These are phyloP conservation scores for Ophioderma brevispina DNA, from an alignment of 35 echinoderm and acorn worm species.

Conservation along the genomic window DNA sequence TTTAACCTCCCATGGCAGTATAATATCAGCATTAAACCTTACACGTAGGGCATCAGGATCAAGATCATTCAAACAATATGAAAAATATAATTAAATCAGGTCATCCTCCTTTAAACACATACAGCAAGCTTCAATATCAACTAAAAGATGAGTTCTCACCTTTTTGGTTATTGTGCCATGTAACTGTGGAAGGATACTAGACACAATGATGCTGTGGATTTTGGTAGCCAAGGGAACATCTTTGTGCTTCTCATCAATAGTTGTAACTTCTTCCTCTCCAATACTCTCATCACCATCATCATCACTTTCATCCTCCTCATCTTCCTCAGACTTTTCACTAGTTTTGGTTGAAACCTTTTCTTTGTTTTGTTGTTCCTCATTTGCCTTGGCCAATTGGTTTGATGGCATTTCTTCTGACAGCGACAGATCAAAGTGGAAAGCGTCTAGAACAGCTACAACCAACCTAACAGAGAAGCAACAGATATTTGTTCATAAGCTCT, in stretches of 20 bases:
- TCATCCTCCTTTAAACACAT: too few species aligned
- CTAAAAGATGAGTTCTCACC: too few species aligned
- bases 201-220: conserved; percentile 82
- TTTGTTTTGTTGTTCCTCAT: background rate
- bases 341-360: background rate
- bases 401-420: conserved; percentile 44
- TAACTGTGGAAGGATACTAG: conserved; percentile 85
- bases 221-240: conserved; percentile 71
- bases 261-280: conserved; percentile 28
- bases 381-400: conserved; percentile 4
- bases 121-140: too few species aligned
- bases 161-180: conserved; percentile 76
- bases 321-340: background rate
- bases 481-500: too few species aligned
- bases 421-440: conserved; percentile 91
- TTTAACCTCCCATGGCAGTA: too few species aligned
- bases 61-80: too few species aligned
- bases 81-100: too few species aligned
- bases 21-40: too few species aligned
- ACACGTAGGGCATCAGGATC: too few species aligned
- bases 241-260: background rate
- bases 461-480: conserved; percentile 70
- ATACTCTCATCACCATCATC: conserved; percentile 43
- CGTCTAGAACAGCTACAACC: conserved; percentile 83
- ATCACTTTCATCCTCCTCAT: conserved; percentile 29